Percentiles rank a stretch among this genome's conserved stretches.
Evolutionary conservation across 1,140 invertebrate species (phyloP).

Genomic region (Brachionus angularis): DNA sequence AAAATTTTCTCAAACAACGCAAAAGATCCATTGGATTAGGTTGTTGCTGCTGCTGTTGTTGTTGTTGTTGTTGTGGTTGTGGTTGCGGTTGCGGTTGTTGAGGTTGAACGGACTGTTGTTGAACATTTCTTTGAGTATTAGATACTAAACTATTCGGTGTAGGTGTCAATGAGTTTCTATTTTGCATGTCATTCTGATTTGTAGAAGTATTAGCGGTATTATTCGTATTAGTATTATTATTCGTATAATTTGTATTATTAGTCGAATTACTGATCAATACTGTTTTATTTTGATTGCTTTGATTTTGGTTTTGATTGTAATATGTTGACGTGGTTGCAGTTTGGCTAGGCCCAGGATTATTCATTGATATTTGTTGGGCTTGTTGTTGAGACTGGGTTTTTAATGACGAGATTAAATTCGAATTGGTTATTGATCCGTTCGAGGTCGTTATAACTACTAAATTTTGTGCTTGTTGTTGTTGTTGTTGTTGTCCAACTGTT

Average conservation of each 20-base stretch:
- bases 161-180: too few species aligned
- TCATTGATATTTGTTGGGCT: too few species aligned
- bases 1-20: slow-evolving; percentile 35
- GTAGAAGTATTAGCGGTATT: too few species aligned
- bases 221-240: too few species aligned
- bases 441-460: slow-evolving; percentile 22
- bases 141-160: too few species aligned
- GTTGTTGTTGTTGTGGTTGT: background rate
- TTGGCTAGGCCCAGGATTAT: too few species aligned
- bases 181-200: too few species aligned
- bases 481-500: slow-evolving; percentile 3
- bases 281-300: too few species aligned
- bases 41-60: slow-evolving; percentile 32
- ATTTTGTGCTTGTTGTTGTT: slow-evolving; percentile 23
- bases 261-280: too few species aligned
- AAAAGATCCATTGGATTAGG: background rate
- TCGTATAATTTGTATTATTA: too few species aligned
- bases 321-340: too few species aligned
- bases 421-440: slow-evolving; percentile 10
- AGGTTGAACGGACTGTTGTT: background rate
- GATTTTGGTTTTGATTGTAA: too few species aligned
- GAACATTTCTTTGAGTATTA: background rate
- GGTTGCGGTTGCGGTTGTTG: background rate
- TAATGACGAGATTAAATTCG: slow-evolving; percentile 26
- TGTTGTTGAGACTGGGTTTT: slow-evolving; percentile 32